Percentiles rank a stretch among this genome's conserved stretches.
Evolutionary conservation across 2,888 invertebrate genomes (phyloP).

Genomic region (Ditula angustiorana): DNA sequence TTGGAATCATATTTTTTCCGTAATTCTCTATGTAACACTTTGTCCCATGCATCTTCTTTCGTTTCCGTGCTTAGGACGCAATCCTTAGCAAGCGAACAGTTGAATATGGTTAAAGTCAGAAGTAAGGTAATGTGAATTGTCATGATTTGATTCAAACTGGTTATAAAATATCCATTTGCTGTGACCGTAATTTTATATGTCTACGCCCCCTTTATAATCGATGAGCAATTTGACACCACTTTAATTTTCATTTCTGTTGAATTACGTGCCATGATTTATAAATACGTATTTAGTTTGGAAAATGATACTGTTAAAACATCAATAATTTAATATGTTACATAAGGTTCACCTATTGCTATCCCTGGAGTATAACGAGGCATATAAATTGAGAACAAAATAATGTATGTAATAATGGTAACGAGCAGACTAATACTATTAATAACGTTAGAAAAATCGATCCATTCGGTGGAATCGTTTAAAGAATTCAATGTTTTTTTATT

Average conservation of each 20-base stretch:
- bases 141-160: neutral
- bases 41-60: neutral
- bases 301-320: too few species aligned
- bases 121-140: neutral
- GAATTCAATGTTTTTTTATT: constrained; percentile 23
- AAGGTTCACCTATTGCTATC: too few species aligned
- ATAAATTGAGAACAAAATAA: constrained; percentile 49
- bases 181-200: neutral
- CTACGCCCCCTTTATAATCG: neutral
- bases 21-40: neutral
- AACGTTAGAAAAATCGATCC: constrained; percentile 55
- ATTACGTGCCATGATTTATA: too few species aligned
- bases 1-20: neutral
- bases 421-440: constrained; percentile 47
- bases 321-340: too few species aligned
- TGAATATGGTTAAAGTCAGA: neutral
- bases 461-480: constrained; percentile 44
- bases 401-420: constrained; percentile 48
- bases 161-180: neutral
- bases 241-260: neutral
- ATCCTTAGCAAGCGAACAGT: neutral
- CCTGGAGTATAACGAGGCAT: constrained; percentile 47
- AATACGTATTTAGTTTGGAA: too few species aligned
- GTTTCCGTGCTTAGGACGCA: neutral
- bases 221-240: neutral